These are phyloP conservation scores for Plagodis dolabraria DNA, from an alignment of 2,888 invertebrate genomes.

Conservation along the genomic window DNA sequence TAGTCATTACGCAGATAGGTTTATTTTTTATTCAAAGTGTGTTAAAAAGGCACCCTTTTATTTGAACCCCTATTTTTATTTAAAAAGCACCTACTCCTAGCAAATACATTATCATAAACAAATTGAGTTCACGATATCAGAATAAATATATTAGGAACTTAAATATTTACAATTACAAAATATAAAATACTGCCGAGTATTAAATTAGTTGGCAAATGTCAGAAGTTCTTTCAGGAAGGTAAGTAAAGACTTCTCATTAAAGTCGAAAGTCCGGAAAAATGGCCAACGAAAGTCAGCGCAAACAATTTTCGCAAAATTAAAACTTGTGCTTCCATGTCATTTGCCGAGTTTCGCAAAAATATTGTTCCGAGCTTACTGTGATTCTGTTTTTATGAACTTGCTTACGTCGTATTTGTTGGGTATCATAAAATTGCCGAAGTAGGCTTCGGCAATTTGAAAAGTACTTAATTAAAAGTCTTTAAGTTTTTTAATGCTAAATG, in stretches of 20 bases:
- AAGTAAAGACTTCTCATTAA: conserved; percentile 19
- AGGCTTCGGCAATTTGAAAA: conserved; percentile 8
- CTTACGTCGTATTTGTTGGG: not conserved
- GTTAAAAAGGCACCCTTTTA: too few species aligned
- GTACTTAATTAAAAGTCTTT: too few species aligned
- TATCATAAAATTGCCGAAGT: conserved; percentile 7
- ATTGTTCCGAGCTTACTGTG: conserved; percentile 4
- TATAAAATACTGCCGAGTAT: not conserved
- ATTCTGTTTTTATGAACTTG: conserved; percentile 11
- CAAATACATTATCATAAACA: too few species aligned
- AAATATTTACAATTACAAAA: too few species aligned
- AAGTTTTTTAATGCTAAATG: too few species aligned
- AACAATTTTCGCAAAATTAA: conserved; percentile 24
- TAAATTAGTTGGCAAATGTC: not conserved
- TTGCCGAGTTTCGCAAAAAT: conserved; percentile 16
- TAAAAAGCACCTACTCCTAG: too few species aligned
- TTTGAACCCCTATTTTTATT: too few species aligned
- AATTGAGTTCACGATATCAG: too few species aligned
- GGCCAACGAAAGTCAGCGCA: conserved; percentile 9
- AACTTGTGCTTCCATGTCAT: conserved; percentile 17
- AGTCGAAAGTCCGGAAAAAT: conserved; percentile 19
- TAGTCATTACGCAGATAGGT: too few species aligned
- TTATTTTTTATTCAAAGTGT: too few species aligned
- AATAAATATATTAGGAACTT: too few species aligned
- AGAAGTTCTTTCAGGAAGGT: not conserved